A percentile compares a stretch with the other conserved stretches of the same genome.
Conservation (phyloP, 2,797 vertebrate species). For the Pteropus rufus region DNA sequence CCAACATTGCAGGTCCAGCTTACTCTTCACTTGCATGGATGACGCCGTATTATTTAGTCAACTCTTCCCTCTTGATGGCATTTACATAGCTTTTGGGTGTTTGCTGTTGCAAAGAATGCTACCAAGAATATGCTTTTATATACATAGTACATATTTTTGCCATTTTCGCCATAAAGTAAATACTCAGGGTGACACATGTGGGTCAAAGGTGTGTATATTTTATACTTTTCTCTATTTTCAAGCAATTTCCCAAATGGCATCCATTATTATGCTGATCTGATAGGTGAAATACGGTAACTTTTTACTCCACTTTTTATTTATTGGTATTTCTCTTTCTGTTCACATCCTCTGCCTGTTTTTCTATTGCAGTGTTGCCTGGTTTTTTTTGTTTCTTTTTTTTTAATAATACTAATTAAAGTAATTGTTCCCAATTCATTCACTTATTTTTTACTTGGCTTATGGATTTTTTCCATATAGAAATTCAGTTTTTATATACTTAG, state of each 20-base stretch:
- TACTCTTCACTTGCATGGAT: neutral
- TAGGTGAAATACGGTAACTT: neutral
- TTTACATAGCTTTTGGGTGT: neutral
- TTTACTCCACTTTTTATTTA: neutral
- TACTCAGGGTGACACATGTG: neutral
- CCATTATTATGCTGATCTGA: neutral
- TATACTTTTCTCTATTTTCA: neutral
- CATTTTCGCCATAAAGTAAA: neutral
- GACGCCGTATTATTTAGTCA: neutral
- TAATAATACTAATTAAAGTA: neutral
- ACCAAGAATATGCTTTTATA: neutral
- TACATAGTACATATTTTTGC: too few species aligned
- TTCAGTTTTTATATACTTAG: neutral
- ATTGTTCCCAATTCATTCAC: neutral
- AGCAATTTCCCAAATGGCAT: neutral
- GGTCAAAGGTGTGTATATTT: neutral
- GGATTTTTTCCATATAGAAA: neutral
- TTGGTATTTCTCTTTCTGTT: neutral
- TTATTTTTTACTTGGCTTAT: neutral
- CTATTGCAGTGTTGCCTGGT: neutral
- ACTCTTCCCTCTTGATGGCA: rapidly evolving
- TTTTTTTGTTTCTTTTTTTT: neutral
- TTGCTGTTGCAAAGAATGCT: neutral
- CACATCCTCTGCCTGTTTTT: neutral
- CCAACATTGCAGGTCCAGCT: rapidly evolving